Conservation (phyloP, 2,113 vertebrate species). For the Nyctereutes procyonoides region DNA sequence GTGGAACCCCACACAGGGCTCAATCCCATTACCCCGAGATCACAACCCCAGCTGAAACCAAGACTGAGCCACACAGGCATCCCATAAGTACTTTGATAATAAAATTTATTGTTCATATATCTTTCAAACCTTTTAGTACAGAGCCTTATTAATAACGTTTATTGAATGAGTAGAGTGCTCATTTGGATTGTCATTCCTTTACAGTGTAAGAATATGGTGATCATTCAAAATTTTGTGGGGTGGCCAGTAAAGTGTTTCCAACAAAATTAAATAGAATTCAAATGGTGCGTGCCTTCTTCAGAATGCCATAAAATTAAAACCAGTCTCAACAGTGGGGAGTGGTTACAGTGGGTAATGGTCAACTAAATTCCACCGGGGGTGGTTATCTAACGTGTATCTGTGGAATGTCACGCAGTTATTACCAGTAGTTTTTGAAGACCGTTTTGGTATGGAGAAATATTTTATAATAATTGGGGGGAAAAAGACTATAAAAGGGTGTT, state of each 20-base stretch:
- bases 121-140: background rate
- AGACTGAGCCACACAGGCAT: background rate
- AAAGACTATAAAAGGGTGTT: background rate
- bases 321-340: background rate
- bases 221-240: background rate
- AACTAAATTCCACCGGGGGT: background rate
- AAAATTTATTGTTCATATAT: background rate
- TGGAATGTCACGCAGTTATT: background rate
- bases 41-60: background rate
- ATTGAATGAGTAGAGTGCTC: background rate
- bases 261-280: constrained; percentile 31
- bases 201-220: background rate
- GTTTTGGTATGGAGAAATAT: constrained; percentile 24
- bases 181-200: background rate
- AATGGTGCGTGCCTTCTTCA: background rate
- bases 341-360: background rate
- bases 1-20: background rate
- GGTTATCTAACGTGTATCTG: background rate
- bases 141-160: constrained; percentile 33
- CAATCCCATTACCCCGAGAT: background rate
- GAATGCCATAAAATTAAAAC: background rate
- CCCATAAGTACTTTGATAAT: background rate
- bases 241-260: background rate
- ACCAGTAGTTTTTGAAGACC: background rate
- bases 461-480: constrained; percentile 9